Evolutionary conservation across 2,888 invertebrate genomes (phyloP), one percentile per base, ranked within the genome.

Genomic region (Amblyjoppa fuscipennis): DNA sequence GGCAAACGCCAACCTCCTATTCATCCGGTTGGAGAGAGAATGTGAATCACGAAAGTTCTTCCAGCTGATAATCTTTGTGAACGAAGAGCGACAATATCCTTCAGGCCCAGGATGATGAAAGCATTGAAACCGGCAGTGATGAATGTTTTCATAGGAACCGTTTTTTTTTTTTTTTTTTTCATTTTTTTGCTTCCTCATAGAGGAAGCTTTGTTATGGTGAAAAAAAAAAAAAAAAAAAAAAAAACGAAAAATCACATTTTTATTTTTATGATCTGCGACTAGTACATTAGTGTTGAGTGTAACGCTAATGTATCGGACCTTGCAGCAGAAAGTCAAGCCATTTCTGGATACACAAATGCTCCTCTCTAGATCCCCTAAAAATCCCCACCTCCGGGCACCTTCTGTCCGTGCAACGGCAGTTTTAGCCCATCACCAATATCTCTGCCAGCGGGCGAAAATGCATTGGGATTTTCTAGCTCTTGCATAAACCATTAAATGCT

Each of bases 401-500:
- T 2, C 61, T 73, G 56, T 76, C 81, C 73, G 81, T 80, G 59
- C 51, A 71, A 73, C 56, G 74, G 64, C 56, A 76, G 84, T 83
- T 86, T 86, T 79, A 81, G 66, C 70, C 86, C 85, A 87, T 89
- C 83, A 64, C 78, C 84, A 77, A 86, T 88, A 83, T 87, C 87
- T 78, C 81, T 80, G 41, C 53, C 73, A 81, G 81, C 80, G 83
- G 71, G 85, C 78, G 86, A 88, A 90, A 89, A 88, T 90, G 85
- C 86, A 83, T 87, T 84, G 85, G 89, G 87, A 88, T 89, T 87
- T 90, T 88, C 88, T 86, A 87, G 81, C 88, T 87, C 74, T 77
- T 90, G 89, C 89, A 90, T 89, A 90, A 91, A 90, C 89, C 89
- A 91, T 91, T 90, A 88, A 87, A 88, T 80, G 86, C 86, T 88